These are phyloP conservation scores for Gila robusta DNA, from an alignment of 2,797 vertebrate species.

Conservation along the genomic window DNA sequence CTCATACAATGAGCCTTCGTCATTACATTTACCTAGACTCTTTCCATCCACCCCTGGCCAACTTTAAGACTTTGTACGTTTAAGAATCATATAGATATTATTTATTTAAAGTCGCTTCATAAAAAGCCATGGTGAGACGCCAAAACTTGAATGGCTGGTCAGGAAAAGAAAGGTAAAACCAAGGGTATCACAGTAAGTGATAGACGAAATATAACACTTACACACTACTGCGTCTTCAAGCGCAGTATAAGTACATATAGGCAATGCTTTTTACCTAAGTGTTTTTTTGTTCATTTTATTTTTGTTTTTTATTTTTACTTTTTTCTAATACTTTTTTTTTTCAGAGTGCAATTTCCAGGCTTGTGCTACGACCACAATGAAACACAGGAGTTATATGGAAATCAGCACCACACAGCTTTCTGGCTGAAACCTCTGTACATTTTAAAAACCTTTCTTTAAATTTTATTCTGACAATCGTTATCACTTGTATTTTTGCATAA, in stretches of 20 bases:
- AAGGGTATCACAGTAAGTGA: conserved; percentile 89
- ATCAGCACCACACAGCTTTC: conserved; percentile 96
- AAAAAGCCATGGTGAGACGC: conserved; percentile 86
- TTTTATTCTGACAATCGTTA: conserved; percentile 65
- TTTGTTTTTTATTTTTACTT: conserved; percentile 61
- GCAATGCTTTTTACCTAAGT: conserved; percentile 79
- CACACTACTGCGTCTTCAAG: conserved; percentile 78
- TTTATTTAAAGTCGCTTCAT: conserved; percentile 89
- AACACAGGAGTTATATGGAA: conserved; percentile 92
- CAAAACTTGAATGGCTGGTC: conserved; percentile 92
- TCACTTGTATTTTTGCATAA: conserved; percentile 88
- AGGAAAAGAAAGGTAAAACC: conserved; percentile 80
- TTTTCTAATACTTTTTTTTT: conserved; percentile 90
- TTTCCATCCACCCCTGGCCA: conserved; percentile 41
- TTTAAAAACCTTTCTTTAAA: conserved; percentile 77
- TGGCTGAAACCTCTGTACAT: conserved; percentile 95
- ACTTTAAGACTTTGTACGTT: conserved; percentile 80
- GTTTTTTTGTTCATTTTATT: conserved; percentile 57
- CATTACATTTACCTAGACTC: conserved; percentile 54
- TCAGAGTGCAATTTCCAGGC: conserved; percentile 95
- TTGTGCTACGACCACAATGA: conserved; percentile 94
- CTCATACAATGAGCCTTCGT: conserved; percentile 57
- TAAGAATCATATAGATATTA: conserved; percentile 94
- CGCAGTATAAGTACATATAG: conserved; percentile 93
- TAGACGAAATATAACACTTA: conserved; percentile 89